These are phyloP conservation scores for Antigone vipio DNA, from an alignment of 2,113 vertebrate genomes.

Conservation along the genomic window DNA sequence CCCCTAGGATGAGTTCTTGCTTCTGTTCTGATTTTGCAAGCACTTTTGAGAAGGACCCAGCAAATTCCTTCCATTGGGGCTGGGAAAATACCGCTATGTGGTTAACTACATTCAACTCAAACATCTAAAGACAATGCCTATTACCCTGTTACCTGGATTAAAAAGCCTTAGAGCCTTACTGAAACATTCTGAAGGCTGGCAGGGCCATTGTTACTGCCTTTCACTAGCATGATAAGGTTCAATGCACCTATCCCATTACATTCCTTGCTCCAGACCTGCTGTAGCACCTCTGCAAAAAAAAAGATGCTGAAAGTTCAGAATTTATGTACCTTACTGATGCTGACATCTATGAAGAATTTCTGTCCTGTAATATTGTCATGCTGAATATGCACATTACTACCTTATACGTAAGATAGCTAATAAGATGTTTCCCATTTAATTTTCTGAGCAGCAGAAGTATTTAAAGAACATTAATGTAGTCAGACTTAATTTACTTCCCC, in stretches of 20 bases:
- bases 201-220: neutral
- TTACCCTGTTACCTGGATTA: neutral
- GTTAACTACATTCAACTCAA: neutral
- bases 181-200: neutral
- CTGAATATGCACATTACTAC: neutral
- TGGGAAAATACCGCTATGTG: fast-evolving
- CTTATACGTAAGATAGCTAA: neutral
- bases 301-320: neutral
- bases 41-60: neutral
- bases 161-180: neutral
- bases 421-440: constrained; percentile 56
- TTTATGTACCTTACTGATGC: neutral
- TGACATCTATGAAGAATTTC: neutral
- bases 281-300: neutral
- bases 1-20: neutral
- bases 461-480: constrained; percentile 58
- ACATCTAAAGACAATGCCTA: neutral
- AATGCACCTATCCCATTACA: fast-evolving
- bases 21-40: neutral
- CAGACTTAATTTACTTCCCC: constrained; percentile 60
- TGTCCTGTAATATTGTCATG: neutral
- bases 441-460: constrained; percentile 40
- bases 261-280: neutral
- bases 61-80: neutral
- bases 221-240: neutral